A percentile compares a stretch with the other conserved stretches of the same genome.
phyloP scores from a whole-genome alignment of 2,113 vertebrate species.

The Oxyruncus cristatus region DNA sequence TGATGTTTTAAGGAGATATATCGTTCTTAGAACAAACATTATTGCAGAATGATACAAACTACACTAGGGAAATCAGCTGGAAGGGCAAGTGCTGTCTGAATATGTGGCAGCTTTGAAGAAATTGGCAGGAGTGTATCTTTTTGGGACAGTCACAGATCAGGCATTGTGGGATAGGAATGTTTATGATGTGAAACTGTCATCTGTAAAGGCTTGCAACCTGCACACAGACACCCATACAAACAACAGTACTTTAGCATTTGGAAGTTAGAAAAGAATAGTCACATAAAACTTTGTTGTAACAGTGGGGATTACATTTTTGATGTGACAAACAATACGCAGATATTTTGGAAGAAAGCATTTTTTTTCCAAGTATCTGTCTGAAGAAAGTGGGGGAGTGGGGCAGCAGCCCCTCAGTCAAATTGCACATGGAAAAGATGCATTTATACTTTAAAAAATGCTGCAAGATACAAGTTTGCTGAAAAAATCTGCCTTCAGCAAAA shows the following conservation, averaged over 20 bases:
- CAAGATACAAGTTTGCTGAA: not conserved
- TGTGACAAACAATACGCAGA: not conserved
- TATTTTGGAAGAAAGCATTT: not conserved
- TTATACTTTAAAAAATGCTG: not conserved
- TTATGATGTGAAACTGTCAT: not conserved
- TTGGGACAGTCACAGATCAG: constrained; percentile 34
- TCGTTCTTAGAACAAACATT: constrained; percentile 60
- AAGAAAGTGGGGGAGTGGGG: not conserved
- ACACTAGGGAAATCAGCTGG: constrained; percentile 47
- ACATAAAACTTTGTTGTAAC: not conserved
- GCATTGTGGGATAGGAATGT: not conserved
- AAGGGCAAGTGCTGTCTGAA: not conserved
- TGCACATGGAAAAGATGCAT: not conserved
- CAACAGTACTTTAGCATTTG: not conserved
- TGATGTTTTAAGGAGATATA: constrained; percentile 13
- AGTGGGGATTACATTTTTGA: not conserved
- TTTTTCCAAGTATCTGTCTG: not conserved
- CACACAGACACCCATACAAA: not conserved
- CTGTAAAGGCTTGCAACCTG: not conserved
- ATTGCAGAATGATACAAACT: constrained; percentile 41
- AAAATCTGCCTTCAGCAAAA: not conserved
- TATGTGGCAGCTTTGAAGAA: constrained; percentile 53
- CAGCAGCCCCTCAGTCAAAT: not conserved
- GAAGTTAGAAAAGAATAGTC: not conserved
- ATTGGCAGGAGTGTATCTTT: constrained; percentile 38